phyloP scores from a whole-genome alignment of 2,888 invertebrate genomes.

The Nesidiocoris tenuis region DNA sequence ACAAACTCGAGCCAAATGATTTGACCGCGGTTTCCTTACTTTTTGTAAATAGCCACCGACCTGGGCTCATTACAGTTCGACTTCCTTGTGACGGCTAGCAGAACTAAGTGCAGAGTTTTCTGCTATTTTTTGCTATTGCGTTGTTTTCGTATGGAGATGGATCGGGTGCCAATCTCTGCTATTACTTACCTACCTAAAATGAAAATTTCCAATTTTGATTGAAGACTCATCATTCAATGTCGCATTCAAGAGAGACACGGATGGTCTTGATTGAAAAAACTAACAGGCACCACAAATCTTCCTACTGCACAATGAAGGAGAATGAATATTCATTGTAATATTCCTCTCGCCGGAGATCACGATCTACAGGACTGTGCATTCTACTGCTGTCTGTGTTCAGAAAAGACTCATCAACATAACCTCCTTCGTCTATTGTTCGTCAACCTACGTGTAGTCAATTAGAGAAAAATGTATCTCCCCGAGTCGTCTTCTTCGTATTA shows the following conservation, averaged over 20 bases:
- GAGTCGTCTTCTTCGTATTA: neutral
- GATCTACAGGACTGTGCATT: neutral
- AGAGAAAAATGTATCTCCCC: neutral
- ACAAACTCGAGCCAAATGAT: too few species aligned
- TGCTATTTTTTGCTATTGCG: too few species aligned
- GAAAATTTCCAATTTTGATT: too few species aligned
- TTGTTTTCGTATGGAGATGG: too few species aligned
- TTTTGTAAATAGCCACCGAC: too few species aligned
- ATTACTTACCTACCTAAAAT: too few species aligned
- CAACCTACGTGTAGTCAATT: neutral
- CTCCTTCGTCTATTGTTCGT: neutral
- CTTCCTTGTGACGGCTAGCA: too few species aligned
- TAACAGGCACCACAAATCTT: neutral
- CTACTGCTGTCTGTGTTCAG: neutral
- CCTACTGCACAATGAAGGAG: neutral
- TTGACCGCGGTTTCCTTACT: too few species aligned
- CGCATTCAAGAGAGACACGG: neutral
- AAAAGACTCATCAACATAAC: neutral
- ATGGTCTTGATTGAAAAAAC: neutral
- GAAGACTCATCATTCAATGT: neutral
- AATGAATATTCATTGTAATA: neutral
- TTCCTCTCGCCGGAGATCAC: neutral
- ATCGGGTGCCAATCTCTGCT: too few species aligned
- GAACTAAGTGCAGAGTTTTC: too few species aligned
- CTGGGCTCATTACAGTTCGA: too few species aligned